These are phyloP conservation scores for Zaprionus ghesquierei DNA, from an alignment of 1,140 invertebrate genomes.

Conservation along the genomic window DNA sequence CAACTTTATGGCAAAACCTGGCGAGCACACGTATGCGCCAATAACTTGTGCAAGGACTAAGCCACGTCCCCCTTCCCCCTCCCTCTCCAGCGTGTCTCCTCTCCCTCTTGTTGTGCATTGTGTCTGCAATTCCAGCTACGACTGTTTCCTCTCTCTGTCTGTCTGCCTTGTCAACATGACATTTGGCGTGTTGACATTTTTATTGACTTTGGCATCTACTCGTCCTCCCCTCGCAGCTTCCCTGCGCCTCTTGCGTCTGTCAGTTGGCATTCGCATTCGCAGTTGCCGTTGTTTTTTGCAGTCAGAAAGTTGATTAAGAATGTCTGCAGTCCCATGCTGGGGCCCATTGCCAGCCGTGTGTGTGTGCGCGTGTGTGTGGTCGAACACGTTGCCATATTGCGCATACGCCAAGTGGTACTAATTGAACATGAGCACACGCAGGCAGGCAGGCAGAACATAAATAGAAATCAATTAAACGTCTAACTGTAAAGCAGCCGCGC, in stretches of 20 bases:
- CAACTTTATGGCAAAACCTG: slow-evolving; percentile 57
- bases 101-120: slow-evolving; percentile 13
- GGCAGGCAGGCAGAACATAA: background rate
- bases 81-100: background rate
- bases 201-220: slow-evolving; percentile 74
- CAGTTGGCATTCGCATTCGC: background rate
- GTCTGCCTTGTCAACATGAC: slow-evolving; percentile 78
- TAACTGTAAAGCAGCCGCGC: slow-evolving; percentile 38
- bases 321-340: slow-evolving; percentile 36
- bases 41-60: slow-evolving; percentile 25
- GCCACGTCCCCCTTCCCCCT: background rate
- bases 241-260: background rate
- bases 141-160: slow-evolving; percentile 19
- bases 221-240: background rate
- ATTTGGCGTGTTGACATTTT: slow-evolving; percentile 80
- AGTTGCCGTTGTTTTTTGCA: slow-evolving; percentile 20
- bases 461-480: slow-evolving; percentile 42
- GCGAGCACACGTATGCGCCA: slow-evolving; percentile 20
- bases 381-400: slow-evolving; percentile 54
- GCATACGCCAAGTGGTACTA: slow-evolving; percentile 72
- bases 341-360: slow-evolving; percentile 2
- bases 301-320: slow-evolving; percentile 76
- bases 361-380: slow-evolving; percentile 37
- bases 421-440: slow-evolving; percentile 35
- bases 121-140: slow-evolving; percentile 21